Percentiles rank a stretch among this genome's conserved stretches.
phyloP scores from a whole-genome alignment of 2,888 invertebrate species.

The Netelia virgata region DNA sequence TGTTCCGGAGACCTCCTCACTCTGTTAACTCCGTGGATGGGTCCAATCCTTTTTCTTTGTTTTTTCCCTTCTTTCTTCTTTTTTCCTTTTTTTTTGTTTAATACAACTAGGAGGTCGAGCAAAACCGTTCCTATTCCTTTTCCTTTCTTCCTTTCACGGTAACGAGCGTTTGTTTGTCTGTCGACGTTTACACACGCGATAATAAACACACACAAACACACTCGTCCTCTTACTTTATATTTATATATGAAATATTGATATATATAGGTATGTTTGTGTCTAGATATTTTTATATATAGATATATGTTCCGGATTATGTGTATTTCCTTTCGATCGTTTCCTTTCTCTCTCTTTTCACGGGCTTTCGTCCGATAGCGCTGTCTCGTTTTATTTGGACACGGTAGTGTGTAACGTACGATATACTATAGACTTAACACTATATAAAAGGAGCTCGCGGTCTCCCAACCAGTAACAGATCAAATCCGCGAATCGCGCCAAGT shows the following conservation, averaged over 20 bases:
- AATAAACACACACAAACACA: constrained; percentile 19
- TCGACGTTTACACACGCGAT: constrained; percentile 18
- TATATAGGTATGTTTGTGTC: neutral
- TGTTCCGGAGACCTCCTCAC: constrained; percentile 21
- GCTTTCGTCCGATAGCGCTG: constrained; percentile 48
- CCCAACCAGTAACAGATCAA: constrained; percentile 74
- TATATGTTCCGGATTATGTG: constrained; percentile 6
- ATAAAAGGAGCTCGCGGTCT: constrained; percentile 76
- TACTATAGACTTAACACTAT: constrained; percentile 66
- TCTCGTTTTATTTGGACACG: constrained; percentile 11
- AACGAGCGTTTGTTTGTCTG: constrained; percentile 25
- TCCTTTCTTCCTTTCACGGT: constrained; percentile 57
- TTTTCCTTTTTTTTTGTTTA: constrained; percentile 21
- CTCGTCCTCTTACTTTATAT: neutral
- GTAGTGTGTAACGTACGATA: neutral
- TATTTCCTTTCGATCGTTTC: constrained; percentile 54
- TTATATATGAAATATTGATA: neutral
- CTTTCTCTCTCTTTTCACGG: constrained; percentile 32
- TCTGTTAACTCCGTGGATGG: constrained; percentile 21
- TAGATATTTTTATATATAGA: neutral
- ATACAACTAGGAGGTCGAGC: constrained; percentile 3
- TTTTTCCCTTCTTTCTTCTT: neutral
- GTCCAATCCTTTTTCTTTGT: constrained; percentile 23
- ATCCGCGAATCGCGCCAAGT: constrained; percentile 71
- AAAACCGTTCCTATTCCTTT: constrained; percentile 41